Conservation (phyloP, 2,888 invertebrate genomes). For the Thysanoteuthis rhombus region DNA sequence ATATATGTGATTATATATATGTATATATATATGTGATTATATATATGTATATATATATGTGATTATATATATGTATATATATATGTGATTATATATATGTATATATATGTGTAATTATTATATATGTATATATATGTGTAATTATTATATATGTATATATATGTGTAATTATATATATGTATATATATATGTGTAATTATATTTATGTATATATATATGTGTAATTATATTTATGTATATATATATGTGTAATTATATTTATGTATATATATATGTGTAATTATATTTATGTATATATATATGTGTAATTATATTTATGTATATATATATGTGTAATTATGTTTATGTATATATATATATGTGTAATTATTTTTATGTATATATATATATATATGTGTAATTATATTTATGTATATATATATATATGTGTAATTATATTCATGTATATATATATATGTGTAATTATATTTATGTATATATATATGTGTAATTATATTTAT, state of each 20-base stretch:
- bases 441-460: background rate
- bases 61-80: background rate
- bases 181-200: background rate
- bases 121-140: background rate
- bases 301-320: background rate
- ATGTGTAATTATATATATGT: background rate
- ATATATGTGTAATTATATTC: background rate
- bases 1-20: background rate
- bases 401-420: background rate
- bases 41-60: background rate
- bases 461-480: background rate
- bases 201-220: background rate
- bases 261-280: background rate
- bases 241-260: background rate
- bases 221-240: background rate
- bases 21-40: background rate
- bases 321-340: background rate
- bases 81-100: background rate
- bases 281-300: background rate
- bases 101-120: background rate
- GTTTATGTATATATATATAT: background rate
- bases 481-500: background rate
- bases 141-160: background rate
- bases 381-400: background rate
- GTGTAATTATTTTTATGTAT: background rate